These are phyloP conservation scores for Andrena trimmerana DNA, from an alignment of 2,888 invertebrate species.

Conservation along the genomic window DNA sequence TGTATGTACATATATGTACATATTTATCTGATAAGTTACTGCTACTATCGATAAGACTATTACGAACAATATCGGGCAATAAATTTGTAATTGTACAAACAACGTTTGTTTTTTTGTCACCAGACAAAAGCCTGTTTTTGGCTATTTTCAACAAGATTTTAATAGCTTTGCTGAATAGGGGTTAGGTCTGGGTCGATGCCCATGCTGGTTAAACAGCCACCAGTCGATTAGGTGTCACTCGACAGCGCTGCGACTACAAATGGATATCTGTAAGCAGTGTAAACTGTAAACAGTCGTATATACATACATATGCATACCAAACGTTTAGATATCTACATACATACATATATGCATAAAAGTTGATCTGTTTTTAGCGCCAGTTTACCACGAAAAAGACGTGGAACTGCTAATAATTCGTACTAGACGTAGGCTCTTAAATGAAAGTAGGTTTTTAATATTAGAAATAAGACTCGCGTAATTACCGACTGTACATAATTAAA, in stretches of 20 bases:
- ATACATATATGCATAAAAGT: background rate
- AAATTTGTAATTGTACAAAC: constrained; percentile 50
- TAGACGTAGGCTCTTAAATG: constrained; percentile 14
- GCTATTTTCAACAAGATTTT: constrained; percentile 21
- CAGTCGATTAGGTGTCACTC: background rate
- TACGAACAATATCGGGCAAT: constrained; percentile 45
- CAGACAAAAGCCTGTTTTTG: background rate
- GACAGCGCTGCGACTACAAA: too few species aligned
- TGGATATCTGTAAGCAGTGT: too few species aligned
- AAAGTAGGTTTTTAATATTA: constrained; percentile 22
- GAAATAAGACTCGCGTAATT: constrained; percentile 1
- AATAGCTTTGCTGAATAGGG: constrained; percentile 6
- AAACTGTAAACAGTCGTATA: too few species aligned
- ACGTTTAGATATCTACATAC: too few species aligned
- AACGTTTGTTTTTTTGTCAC: constrained; percentile 31
- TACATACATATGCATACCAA: too few species aligned
- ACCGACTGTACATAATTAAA: constrained; percentile 37
- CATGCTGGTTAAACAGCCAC: constrained; percentile 1
- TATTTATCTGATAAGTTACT: constrained; percentile 30
- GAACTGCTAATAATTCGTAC: background rate
- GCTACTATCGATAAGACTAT: constrained; percentile 47
- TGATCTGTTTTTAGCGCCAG: background rate
- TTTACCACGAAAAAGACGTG: too few species aligned
- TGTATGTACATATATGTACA: constrained; percentile 12
- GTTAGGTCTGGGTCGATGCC: constrained; percentile 14